A percentile compares a stretch with the other conserved stretches of the same genome.
Evolutionary conservation across 2,888 invertebrate species (phyloP).

Genomic region (Drosophila subquinaria): DNA sequence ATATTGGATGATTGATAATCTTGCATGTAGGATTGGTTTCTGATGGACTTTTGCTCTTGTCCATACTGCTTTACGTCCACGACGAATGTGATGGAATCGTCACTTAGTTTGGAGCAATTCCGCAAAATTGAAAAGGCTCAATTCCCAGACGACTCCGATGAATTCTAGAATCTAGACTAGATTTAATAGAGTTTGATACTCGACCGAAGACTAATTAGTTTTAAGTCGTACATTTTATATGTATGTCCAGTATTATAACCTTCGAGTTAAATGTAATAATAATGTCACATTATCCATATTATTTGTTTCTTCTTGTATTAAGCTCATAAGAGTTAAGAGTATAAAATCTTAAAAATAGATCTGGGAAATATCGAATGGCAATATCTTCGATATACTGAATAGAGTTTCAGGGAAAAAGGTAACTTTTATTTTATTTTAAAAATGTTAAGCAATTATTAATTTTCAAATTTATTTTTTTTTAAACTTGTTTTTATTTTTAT

Average conservation of each 20-base stretch:
- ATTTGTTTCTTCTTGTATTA: neutral
- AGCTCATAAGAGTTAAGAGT: neutral
- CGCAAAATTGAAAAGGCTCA: conserved; percentile 38
- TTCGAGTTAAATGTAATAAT: conserved; percentile 13
- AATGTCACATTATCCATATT: neutral
- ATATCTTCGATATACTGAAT: neutral
- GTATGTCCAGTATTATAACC: conserved; percentile 10
- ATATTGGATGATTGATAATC: neutral
- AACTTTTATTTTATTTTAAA: neutral
- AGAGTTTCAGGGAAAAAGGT: neutral
- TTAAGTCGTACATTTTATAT: conserved; percentile 16
- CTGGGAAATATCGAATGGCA: too few species aligned
- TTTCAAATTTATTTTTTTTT: too few species aligned
- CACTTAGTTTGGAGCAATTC: conserved; percentile 33
- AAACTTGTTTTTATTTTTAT: too few species aligned
- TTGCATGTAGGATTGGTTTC: conserved; percentile 35
- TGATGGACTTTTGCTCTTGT: conserved; percentile 60
- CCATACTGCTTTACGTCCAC: conserved; percentile 46
- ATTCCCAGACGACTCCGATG: conserved; percentile 43
- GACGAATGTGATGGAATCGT: conserved; percentile 9
- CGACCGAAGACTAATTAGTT: conserved; percentile 2
- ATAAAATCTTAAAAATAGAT: neutral
- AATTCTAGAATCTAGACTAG: conserved; percentile 9
- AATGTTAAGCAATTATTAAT: neutral
- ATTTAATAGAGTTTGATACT: conserved; percentile 35